phyloP scores from a whole-genome alignment of 2,888 invertebrate genomes.

The Cosmopolites sordidus region DNA sequence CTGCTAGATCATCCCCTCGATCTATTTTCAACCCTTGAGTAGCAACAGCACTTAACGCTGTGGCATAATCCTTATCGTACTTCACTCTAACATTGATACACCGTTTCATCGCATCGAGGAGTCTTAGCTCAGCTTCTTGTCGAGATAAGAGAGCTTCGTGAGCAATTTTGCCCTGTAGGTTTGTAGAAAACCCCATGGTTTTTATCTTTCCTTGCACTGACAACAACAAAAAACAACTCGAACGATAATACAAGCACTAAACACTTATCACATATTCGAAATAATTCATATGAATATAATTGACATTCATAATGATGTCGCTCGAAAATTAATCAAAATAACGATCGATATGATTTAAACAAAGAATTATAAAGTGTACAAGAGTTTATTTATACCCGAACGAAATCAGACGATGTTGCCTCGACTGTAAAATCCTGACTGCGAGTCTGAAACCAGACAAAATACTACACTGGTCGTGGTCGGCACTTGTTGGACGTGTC shows the following conservation, averaged over 20 bases:
- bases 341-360: too few species aligned
- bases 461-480: neutral
- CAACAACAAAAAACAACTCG: slow-evolving; percentile 9
- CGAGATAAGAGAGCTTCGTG: slow-evolving; percentile 87
- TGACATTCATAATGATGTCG: too few species aligned
- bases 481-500: slow-evolving; percentile 14
- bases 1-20: slow-evolving; percentile 64
- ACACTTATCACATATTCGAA: too few species aligned
- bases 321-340: too few species aligned
- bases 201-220: neutral
- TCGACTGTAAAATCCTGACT: neutral
- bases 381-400: too few species aligned
- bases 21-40: slow-evolving; percentile 81
- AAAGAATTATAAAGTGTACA: too few species aligned
- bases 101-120: slow-evolving; percentile 87
- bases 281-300: too few species aligned
- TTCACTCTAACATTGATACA: slow-evolving; percentile 84
- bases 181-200: slow-evolving; percentile 79
- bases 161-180: slow-evolving; percentile 80
- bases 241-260: too few species aligned
- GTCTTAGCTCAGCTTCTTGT: slow-evolving; percentile 88
- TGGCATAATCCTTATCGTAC: slow-evolving; percentile 87
- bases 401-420: neutral
- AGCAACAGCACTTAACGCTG: slow-evolving; percentile 75
- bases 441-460: neutral